A percentile compares a stretch with the other conserved stretches of the same genome.
phyloP scores from a whole-genome alignment of 2,888 invertebrate genomes.

The Hypomecis atomaria region DNA sequence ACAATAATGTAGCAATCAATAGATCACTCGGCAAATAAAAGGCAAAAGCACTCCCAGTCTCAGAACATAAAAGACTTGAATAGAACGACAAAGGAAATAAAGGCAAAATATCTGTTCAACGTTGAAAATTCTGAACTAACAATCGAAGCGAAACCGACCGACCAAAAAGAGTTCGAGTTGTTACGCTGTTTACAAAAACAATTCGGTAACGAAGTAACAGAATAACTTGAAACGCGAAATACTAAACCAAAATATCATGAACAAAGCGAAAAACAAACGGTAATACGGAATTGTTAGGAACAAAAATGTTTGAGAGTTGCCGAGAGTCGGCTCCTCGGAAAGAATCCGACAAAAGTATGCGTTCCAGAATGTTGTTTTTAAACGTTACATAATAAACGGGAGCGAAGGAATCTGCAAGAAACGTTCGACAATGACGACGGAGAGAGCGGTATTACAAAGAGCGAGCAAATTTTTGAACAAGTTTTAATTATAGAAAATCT shows the following conservation, averaged over 20 bases:
- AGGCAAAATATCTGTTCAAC: conserved; percentile 42
- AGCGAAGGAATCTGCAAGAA: conserved; percentile 42
- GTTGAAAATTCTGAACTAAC: conserved; percentile 41
- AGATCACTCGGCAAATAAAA: conserved; percentile 33
- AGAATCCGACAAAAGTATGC: conserved; percentile 63
- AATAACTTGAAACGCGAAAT: conserved; percentile 66
- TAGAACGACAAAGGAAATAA: conserved; percentile 37
- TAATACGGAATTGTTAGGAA: conserved; percentile 60
- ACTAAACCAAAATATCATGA: conserved; percentile 66
- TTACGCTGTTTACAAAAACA: conserved; percentile 66
- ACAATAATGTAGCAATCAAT: conserved; percentile 34
- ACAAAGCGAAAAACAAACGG: conserved; percentile 67
- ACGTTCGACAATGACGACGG: conserved; percentile 37
- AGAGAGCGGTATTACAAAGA: conserved; percentile 41
- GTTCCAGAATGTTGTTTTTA: conserved; percentile 52
- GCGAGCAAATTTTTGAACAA: conserved; percentile 49
- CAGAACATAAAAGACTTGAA: conserved; percentile 29
- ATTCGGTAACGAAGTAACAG: conserved; percentile 64
- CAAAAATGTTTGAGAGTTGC: conserved; percentile 63
- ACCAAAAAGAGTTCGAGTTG: conserved; percentile 51
- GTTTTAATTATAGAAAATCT: conserved; percentile 61
- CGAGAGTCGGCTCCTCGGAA: conserved; percentile 45
- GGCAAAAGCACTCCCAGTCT: conserved; percentile 23
- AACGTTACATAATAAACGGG: conserved; percentile 48
- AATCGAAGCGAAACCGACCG: conserved; percentile 44